phyloP scores from a whole-genome alignment of 2,113 vertebrate genomes.

The Nothoprocta perdicaria region DNA sequence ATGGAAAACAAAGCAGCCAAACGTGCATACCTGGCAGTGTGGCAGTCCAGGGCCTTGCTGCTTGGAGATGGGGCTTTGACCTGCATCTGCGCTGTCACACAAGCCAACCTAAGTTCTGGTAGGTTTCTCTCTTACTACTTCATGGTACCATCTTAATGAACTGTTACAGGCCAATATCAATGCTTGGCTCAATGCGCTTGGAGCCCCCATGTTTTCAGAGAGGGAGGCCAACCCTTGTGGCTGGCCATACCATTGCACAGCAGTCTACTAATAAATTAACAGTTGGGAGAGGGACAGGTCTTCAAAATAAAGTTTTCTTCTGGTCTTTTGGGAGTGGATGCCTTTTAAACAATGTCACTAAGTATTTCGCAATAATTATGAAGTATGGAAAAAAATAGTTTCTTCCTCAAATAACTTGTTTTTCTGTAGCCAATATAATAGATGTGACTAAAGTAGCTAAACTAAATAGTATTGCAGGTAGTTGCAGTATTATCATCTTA shows the following conservation, averaged over 20 bases:
- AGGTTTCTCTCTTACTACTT: neutral
- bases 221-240: neutral
- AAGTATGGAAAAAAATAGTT: neutral
- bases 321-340: neutral
- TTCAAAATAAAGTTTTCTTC: neutral
- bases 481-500: neutral
- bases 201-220: neutral
- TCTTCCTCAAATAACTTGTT: neutral
- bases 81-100: neutral
- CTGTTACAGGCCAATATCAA: no score
- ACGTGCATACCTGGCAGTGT: fast-evolving
- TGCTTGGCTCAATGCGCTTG: neutral
- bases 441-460: neutral
- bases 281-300: neutral
- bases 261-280: neutral
- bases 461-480: neutral
- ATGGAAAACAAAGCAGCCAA: neutral
- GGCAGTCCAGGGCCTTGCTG: neutral
- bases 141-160: neutral
- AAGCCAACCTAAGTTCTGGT: neutral
- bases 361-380: neutral
- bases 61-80: neutral
- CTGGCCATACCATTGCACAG: neutral
- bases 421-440: neutral
- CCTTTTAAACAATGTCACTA: neutral